phyloP scores from a whole-genome alignment of 64 coral and sea anemone species.

The Montipora capricornis region DNA sequence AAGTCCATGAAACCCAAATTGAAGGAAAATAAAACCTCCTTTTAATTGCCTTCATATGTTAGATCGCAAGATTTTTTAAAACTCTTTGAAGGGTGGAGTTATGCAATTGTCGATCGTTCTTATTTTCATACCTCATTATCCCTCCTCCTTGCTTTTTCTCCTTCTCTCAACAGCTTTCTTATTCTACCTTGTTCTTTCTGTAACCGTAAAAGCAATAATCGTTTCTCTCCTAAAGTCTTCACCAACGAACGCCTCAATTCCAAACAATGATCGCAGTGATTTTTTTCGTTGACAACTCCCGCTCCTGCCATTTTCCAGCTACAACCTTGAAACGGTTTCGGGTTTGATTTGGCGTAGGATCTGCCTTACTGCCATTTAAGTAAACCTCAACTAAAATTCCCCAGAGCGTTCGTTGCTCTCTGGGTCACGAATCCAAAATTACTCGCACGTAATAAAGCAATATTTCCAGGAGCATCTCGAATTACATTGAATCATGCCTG shows the following conservation, averaged over 20 bases:
- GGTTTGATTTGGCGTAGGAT: neutral
- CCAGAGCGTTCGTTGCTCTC: neutral
- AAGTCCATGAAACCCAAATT: too few species aligned
- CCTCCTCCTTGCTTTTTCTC: slow-evolving; percentile 47
- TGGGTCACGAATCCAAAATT: neutral
- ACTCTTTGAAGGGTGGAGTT: too few species aligned
- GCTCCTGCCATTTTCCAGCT: neutral
- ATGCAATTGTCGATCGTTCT: neutral
- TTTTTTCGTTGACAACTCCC: neutral
- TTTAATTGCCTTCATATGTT: too few species aligned
- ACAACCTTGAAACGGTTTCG: neutral
- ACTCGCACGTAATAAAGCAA: neutral
- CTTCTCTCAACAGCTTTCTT: slow-evolving; percentile 74
- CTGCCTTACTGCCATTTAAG: neutral
- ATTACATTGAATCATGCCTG: neutral
- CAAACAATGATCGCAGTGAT: slow-evolving; percentile 72
- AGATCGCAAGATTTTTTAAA: too few species aligned
- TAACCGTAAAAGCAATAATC: slow-evolving; percentile 78
- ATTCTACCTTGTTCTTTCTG: slow-evolving; percentile 78
- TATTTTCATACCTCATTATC: slow-evolving; percentile 42
- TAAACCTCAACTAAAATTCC: neutral
- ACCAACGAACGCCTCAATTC: slow-evolving; percentile 80
- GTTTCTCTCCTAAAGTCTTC: slow-evolving; percentile 83
- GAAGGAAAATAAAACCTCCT: too few species aligned
- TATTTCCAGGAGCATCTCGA: neutral